Evolutionary conservation across 1,140 invertebrate genomes (phyloP), one percentile per base, ranked within the genome.

Genomic region (Drosophila quadrilineata): DNA sequence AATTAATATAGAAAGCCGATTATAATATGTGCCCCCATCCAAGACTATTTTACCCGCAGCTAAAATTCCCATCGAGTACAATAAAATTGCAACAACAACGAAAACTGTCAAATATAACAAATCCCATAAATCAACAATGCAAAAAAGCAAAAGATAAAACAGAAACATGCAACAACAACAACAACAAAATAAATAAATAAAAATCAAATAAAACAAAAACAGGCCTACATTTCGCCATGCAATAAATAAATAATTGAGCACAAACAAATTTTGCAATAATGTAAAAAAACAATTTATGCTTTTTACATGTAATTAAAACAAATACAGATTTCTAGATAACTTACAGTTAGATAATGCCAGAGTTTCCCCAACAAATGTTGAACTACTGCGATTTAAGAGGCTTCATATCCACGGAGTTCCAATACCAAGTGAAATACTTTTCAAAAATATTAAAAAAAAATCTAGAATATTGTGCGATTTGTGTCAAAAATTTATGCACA

Each of bases 1-100:
- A 88, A 88, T 88, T 86, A 86, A 87, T 86, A 79, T 88, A 79
- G 76, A 88, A 88, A 86, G 82, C 72, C 86, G 77, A 88, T 88
- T 88, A 87, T 87, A 76, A 22, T 68, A 79, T 67, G 43, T n/a
- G 53, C 35, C 16, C 19, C 36, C 71, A 54, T 28, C 33, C 62
- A 53, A 54, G 54, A 57, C 24, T 22, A n/a, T 14, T 21, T 14
- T 4, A 6, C 45, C 41, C 41, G 29, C 29, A 60, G 26, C 49
- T 22, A 43, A 38, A 22, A 38, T 40, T 35, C 48, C 38, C 22
- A 50, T 41, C 33, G n/a, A 29, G 28, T 57, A 28, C 57, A 57
- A 64, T 64, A 41, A 41, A 57, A 65, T 38, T 24, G 49, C 26
- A 45, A 53, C 58, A 59, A 12, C 40, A 56, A 6, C 48, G 19